Percentiles rank a stretch among this genome's conserved stretches.
Evolutionary conservation across 2,888 invertebrate species (phyloP).

Genomic region (Chalcosyrphus nemorum): DNA sequence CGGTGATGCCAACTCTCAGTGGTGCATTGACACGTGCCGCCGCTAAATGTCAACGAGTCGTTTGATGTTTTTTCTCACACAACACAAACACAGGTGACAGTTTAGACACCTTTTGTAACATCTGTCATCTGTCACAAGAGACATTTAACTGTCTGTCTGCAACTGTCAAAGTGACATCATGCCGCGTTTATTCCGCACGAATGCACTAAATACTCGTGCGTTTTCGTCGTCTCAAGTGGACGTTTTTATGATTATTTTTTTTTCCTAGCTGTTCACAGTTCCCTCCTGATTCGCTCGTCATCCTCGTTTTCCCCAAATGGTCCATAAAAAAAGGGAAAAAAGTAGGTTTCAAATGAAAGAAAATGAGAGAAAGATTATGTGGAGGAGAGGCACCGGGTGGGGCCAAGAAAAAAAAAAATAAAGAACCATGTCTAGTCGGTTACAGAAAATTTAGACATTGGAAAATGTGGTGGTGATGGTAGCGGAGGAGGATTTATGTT

Average conservation of each 20-base stretch:
- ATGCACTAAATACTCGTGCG: constrained; percentile 16
- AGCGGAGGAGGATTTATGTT: constrained; percentile 33
- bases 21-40: not conserved
- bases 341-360: not conserved
- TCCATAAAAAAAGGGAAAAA: constrained; percentile 7
- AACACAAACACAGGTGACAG: not conserved
- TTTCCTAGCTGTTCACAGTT: not conserved
- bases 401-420: no score
- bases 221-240: constrained; percentile 24
- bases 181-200: constrained; percentile 21
- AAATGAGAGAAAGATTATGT: not conserved
- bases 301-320: constrained; percentile 15
- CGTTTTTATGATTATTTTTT: not conserved
- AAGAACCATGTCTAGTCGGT: constrained; percentile 32
- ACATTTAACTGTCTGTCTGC: not conserved
- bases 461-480: not conserved
- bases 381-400: no score
- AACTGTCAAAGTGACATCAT: constrained; percentile 20
- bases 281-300: not conserved
- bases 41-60: constrained; percentile 7
- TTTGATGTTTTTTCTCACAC: not conserved
- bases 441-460: constrained; percentile 40
- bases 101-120: not conserved
- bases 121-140: constrained; percentile 15
- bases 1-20: not conserved